Evolutionary conservation across 1,140 invertebrate species (phyloP).

Genomic region (Brachionus paranguensis): DNA sequence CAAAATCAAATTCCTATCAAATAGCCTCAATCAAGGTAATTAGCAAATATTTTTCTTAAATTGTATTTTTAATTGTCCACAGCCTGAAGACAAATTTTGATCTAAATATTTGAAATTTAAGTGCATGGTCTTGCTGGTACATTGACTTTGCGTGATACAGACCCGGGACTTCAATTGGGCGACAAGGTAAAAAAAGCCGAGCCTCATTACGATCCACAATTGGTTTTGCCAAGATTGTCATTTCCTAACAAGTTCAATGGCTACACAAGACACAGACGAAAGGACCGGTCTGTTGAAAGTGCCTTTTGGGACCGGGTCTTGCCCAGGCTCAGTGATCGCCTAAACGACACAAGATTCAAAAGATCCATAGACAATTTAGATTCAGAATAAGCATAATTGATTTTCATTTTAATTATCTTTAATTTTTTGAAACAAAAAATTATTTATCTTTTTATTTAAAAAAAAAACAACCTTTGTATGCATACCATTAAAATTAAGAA

Average conservation of each 20-base stretch:
- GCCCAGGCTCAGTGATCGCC: background rate
- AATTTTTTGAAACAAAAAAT: background rate
- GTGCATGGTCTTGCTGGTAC: background rate
- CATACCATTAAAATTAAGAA: background rate
- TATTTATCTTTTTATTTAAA: background rate
- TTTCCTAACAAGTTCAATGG: slow-evolving; percentile 30
- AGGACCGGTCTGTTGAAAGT: slow-evolving; percentile 21
- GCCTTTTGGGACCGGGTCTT: slow-evolving; percentile 35
- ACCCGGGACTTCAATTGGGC: slow-evolving; percentile 21
- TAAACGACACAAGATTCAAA: background rate
- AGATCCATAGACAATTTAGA: background rate
- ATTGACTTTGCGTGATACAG: background rate
- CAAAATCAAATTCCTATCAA: slow-evolving; percentile 17
- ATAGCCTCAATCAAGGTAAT: slow-evolving; percentile 9
- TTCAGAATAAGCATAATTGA: background rate
- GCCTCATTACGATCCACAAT: slow-evolving; percentile 4
- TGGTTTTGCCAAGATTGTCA: background rate
- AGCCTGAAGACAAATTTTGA: background rate
- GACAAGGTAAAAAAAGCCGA: slow-evolving; percentile 23
- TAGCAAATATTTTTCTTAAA: background rate
- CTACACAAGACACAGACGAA: background rate
- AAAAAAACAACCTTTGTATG: background rate
- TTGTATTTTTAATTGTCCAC: background rate
- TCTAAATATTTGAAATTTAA: slow-evolving; percentile 17
- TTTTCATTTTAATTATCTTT: background rate